Evolutionary conservation across 1,140 invertebrate genomes (phyloP), one percentile per base, ranked within the genome.

Genomic region (Plutomurus gul): DNA sequence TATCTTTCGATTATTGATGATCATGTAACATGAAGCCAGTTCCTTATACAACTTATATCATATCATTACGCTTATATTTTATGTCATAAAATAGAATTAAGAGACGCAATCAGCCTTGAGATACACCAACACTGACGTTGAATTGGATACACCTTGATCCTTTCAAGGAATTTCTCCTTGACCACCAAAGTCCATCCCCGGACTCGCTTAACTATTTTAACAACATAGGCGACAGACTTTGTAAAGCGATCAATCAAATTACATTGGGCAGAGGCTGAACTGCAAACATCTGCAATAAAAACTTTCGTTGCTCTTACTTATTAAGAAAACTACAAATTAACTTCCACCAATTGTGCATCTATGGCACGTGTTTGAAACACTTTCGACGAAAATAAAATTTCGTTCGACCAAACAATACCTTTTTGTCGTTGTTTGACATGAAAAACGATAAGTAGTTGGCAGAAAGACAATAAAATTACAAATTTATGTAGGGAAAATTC

Each of bases 61-160:
- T 43, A 39, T 5, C 13, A 43, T 56, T 56, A 36, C 16, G 27
- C 27, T 30, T 18, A 36, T 27, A 33, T 33, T n/a, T 65, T 33
- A 65, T 65, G 56, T 36, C 25, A 65, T 65, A 65, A 33, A 16
- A 33, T 33, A 10, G 13, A 36, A 65, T 65, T 65, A 65, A 65
- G 56, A 1, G 56, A 33, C 13, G 5, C 30, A 33, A 33, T n/a
- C 27, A 30, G 25, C 56, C 56, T 65, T 65, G 56, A 65, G 27
- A 65, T 49, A 65, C 56, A 65, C 56, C 56, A 65, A 65, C 56
- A 65, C 56, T 65, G n/a, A 33, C 56, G 36, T n/a, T 65, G 56
- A 65, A 65, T 65, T 65, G 56, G 56, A 33, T 65, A 65, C 56
- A 65, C 56, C 56, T 65, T 33, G 56, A 5, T 65, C 56, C 56